Base-by-base conservation (phyloP, 2,797 vertebrate species). In the Synaphobranchus kaupii region DNA sequence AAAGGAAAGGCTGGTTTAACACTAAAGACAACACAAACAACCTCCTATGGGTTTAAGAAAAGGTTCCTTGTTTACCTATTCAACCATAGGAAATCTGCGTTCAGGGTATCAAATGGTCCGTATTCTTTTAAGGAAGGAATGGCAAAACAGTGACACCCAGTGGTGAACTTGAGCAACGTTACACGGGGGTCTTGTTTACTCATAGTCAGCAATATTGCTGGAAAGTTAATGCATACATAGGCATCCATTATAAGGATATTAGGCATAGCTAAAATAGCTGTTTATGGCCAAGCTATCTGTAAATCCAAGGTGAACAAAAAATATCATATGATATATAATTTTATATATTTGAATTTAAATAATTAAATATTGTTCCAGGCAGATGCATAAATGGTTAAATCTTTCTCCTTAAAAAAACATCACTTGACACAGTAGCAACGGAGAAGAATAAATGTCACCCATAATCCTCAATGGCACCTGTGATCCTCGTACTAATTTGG, bases 31-130 rank as follows among this genome's bases (percentile, higher is more conserved):
- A 76, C 94, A 93, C 90, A 92, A 93, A 93, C 86, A 50, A 87
- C 87, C 89, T 92, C 89, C 93, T 91, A 85, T 83, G 73, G 82
- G 22, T 84, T 86, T 88, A 76, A 85, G 39, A 58, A 54, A 58
- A n/a, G 28, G 47, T 54, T 68, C 58, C 80, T 66, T 73, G 0
- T 87, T 3, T 81, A 86, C 93, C 84, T 87, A 90, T 91, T 93
- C 90, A 93, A 90, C 95, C 94, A 66, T 20, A 91, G 90, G 94
- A 93, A 93, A 89, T 94, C 94, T 94, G 92, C 91, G 89, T 94
- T 85, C 87, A 92, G 82, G 90, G 87, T 89, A 80, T 10, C 7
- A 84, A 94, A 89, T 88, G 92, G 89, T 90, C 89, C 87, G 89
- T 84, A 88, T 68, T 83, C 78, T 84, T 76, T 91, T 54, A 31